Evolutionary conservation across 2,888 invertebrate species (phyloP).

Genomic region (Capitulum mitella): DNA sequence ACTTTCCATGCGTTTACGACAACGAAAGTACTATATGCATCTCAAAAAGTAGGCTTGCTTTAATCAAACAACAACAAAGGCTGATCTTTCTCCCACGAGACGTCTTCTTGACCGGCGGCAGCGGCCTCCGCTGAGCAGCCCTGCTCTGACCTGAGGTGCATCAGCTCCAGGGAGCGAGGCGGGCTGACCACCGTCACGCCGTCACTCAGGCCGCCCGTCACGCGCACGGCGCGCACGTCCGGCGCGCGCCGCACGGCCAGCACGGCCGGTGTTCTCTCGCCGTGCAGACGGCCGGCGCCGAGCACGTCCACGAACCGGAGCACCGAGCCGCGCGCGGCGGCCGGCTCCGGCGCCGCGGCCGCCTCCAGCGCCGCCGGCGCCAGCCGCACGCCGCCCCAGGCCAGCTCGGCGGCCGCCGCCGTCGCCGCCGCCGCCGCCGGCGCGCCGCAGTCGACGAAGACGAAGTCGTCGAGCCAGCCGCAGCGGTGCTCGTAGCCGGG

Average conservation of each 20-base stretch:
- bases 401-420: conserved; percentile 44
- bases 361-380: neutral
- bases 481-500: conserved; percentile 73
- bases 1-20: too few species aligned
- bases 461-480: conserved; percentile 72
- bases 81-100: too few species aligned
- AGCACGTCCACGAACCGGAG: conserved; percentile 57
- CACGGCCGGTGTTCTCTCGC: conserved; percentile 86
- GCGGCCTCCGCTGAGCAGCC: too few species aligned
- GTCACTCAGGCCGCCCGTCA: conserved; percentile 77
- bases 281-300: conserved; percentile 92
- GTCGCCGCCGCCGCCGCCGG: conserved; percentile 53
- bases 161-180: conserved; percentile 63
- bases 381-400: conserved; percentile 13
- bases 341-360: conserved; percentile 63
- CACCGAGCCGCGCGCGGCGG: conserved; percentile 59
- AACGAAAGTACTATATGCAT: too few species aligned
- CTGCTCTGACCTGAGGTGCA: conserved; percentile 58
- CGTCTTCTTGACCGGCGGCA: too few species aligned
- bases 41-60: too few species aligned
- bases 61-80: too few species aligned
- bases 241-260: conserved; percentile 86
- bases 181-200: conserved; percentile 89
- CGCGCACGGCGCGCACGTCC: conserved; percentile 65
- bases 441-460: conserved; percentile 94